Base-by-base conservation (phyloP, 2,797 vertebrate genomes). In the Pterois miles region DNA sequence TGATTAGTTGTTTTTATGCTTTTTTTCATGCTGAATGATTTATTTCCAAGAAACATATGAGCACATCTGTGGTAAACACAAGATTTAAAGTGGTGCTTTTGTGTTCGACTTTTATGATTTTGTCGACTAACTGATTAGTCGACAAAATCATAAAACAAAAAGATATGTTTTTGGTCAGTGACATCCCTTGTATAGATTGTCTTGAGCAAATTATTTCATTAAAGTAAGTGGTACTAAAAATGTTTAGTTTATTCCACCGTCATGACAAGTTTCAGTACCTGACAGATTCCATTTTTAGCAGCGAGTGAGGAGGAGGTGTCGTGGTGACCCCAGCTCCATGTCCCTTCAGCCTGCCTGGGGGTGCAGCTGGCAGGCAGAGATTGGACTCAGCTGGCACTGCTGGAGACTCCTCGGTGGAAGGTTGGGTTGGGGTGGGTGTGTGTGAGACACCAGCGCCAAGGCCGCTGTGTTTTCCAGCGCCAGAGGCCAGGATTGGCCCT, bases 371-470 rank as follows among this genome's bases (percentile, higher is more conserved):
- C 82, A 87, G 83, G 74, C 78, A 83, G 81, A 82, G 91, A 89
- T 87, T 90, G 90, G 88, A 76, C 86, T 91, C 92, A 92, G 89
- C 88, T 93, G 89, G 86, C 77, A 54, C 64, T 68, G 83, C 78
- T 75, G 79, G 83, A 88, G 77, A 71, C 69, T 88, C 18, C 48
- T 80, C 7, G 8, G 74, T 82, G 80, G 85, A 77, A 74, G 76
- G 76, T 40, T 63, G 52, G 63, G 33, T 31, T 48, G n/a, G 50
- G 18, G 46, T 11, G 46, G 29, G 46, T 46, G 60, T 74, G 65
- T 8, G 58, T 52, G 65, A 79, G 74, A 79, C 76, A 76, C 65
- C 66, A 79, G 46, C 71, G 78, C 85, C 83, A 85, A 82, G 48
- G 46, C 60, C 57, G 27, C 62, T 70, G 73, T 72, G 82, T 65